Percentiles rank a stretch among this genome's conserved stretches.
These are phyloP conservation scores for Amaurobius ferox DNA, from an alignment of 2,888 invertebrate species.

Conservation along the genomic window DNA sequence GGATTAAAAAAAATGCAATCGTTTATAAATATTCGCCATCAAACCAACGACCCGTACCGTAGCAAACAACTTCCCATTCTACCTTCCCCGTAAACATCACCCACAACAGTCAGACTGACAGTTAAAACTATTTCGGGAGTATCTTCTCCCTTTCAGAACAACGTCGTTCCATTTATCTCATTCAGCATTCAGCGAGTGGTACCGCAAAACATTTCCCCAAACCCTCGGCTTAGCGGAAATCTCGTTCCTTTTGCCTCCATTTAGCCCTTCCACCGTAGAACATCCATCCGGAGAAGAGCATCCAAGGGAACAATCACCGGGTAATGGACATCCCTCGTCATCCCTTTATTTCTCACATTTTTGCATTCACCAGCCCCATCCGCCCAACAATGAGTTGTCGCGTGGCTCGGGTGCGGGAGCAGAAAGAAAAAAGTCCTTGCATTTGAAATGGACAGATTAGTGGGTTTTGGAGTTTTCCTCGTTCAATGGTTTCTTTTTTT, in stretches of 20 bases:
- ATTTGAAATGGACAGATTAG: neutral
- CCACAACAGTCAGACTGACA: neutral
- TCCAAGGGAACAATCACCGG: conserved; percentile 55
- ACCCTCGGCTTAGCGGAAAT: conserved; percentile 36
- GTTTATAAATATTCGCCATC: too few species aligned
- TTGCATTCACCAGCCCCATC: neutral
- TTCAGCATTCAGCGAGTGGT: neutral
- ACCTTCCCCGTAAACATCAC: neutral
- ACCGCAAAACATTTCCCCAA: conserved; percentile 33
- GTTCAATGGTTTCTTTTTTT: too few species aligned
- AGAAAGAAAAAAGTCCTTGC: too few species aligned
- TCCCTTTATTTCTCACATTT: conserved; percentile 21
- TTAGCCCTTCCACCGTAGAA: neutral
- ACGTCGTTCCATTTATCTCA: neutral
- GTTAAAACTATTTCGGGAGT: neutral
- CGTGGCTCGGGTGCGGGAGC: too few species aligned
- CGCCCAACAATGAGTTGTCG: conserved; percentile 19
- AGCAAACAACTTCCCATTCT: too few species aligned
- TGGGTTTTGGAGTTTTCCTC: too few species aligned
- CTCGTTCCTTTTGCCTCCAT: conserved; percentile 34
- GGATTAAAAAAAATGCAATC: too few species aligned
- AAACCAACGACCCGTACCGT: too few species aligned
- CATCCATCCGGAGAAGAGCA: conserved; percentile 25
- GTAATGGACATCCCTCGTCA: conserved; percentile 51
- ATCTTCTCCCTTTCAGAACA: neutral